Base-by-base conservation (phyloP, 2,113 vertebrate species). In the Neogale vison region DNA sequence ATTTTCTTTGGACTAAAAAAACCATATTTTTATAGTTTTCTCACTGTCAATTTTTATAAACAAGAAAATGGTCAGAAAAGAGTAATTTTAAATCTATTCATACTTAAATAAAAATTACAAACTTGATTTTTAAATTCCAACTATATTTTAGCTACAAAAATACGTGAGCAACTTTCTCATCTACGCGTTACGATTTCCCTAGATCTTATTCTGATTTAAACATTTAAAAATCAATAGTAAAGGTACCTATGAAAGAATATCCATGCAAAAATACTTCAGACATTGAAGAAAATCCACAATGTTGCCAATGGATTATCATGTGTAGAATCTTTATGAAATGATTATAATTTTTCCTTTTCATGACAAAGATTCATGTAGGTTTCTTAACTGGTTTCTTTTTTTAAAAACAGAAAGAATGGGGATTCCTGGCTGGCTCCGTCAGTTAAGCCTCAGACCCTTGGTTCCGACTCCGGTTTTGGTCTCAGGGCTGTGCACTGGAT, bases 141-240 rank as follows among this genome's bases (percentile, higher is more conserved):
- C 23, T 61, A 42, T 3, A 79, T 57, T 96, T 97, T 83, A 92
- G 72, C 92, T 83, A 79, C 0, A 0, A 55, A 94, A 90, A 31
- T 72, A 72, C 23, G 18, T 69, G 67, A 69, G 23, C 17, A 79
- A 76, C 34, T 45, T 76, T 93, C 72, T 90, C 50, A 93, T 76
- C 65, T 82, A 59, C 47, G 67, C 0, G 6, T 86, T 90, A 47
- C 42, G 26, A 77, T 65, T 90, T 93, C 80, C 81, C 92, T 89
- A 88, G 39, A 81, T 47, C 50, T 55, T 39, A 74, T 69, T 94
- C 65, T 63, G 57, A 39, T 69, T 79, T 80, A 8, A 90, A 82
- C 26, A 94, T 89, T 89, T 88, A 86, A 89, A 89, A 93, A 79
- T 67, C 83, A 92, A 23, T 47, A 71, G 74, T 91, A 86, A 63